A percentile compares a stretch with the other conserved stretches of the same genome.
Conservation (phyloP, 2,888 invertebrate genomes). For the Parasteatoda lunata region DNA sequence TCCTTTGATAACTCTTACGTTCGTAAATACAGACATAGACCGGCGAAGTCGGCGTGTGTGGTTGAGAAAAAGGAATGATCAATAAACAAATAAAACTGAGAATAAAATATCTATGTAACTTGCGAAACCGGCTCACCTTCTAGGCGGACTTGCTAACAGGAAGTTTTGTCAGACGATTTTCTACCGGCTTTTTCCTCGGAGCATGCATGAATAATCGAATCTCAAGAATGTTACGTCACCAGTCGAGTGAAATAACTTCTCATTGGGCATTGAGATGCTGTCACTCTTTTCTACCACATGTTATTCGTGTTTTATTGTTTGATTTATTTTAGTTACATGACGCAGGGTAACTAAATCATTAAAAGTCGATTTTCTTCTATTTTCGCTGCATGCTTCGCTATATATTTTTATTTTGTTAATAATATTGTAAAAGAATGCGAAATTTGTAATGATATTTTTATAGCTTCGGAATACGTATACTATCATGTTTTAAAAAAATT, state of each 20-base stretch:
- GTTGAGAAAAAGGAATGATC: background rate
- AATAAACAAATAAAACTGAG: background rate
- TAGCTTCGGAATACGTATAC: no score
- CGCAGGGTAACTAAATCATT: no score
- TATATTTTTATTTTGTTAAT: no score
- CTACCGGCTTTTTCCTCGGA: conserved; percentile 1
- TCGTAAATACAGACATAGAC: no score
- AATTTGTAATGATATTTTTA: no score
- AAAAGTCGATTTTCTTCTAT: no score
- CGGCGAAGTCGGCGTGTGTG: background rate
- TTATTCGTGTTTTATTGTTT: no score
- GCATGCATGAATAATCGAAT: conserved; percentile 1
- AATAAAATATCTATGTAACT: background rate
- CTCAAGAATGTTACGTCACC: background rate
- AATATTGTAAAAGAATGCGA: no score
- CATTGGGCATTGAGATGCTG: background rate
- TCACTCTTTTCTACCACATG: background rate
- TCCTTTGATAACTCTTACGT: no score
- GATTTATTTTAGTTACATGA: no score
- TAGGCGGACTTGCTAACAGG: background rate
- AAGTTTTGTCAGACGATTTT: conserved; percentile 3
- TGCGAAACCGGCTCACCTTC: conserved; percentile 5
- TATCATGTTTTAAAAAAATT: no score
- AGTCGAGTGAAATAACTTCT: background rate
- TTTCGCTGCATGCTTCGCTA: no score